A percentile compares a stretch with the other conserved stretches of the same genome.
Evolutionary conservation across 2,888 invertebrate genomes (phyloP).

Genomic region (Trypoxylon attenuatum): DNA sequence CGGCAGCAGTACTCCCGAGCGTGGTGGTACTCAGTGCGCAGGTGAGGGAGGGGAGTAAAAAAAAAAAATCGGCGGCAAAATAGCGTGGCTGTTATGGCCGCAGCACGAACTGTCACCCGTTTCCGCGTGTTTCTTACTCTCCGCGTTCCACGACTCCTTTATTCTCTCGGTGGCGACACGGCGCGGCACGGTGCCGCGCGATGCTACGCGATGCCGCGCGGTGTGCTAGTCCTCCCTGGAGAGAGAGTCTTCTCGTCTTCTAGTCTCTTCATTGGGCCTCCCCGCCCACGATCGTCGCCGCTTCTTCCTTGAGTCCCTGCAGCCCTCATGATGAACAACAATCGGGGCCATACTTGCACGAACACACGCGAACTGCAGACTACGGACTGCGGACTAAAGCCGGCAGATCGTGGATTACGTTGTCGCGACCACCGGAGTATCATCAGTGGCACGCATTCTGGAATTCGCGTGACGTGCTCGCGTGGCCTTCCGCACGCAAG

Average conservation of each 20-base stretch:
- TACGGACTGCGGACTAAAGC: no score
- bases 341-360: constrained; percentile 50
- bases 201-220: constrained; percentile 33
- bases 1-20: constrained; percentile 23
- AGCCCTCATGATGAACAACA: constrained; percentile 52
- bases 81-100: constrained; percentile 70
- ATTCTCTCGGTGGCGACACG: constrained; percentile 59
- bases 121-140: constrained; percentile 72
- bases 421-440: constrained; percentile 13
- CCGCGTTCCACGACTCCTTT: constrained; percentile 60
- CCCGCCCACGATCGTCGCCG: constrained; percentile 11
- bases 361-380: constrained; percentile 56
- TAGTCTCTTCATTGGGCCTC: background rate
- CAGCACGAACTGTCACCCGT: constrained; percentile 72
- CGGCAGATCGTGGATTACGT: constrained; percentile 36
- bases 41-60: constrained; percentile 5
- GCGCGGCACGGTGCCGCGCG: constrained; percentile 29
- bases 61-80: constrained; percentile 66
- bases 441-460: constrained; percentile 29
- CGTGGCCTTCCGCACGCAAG: constrained; percentile 26
- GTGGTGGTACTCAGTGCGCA: constrained; percentile 10
- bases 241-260: constrained; percentile 23
- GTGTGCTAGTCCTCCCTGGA: no score
- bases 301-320: constrained; percentile 22
- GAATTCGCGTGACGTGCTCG: no score